Evolutionary conservation across 92 coral and sea anemone species (phyloP), one percentile per base, ranked within the genome.

Genomic region (Zoanthus sociatus): DNA sequence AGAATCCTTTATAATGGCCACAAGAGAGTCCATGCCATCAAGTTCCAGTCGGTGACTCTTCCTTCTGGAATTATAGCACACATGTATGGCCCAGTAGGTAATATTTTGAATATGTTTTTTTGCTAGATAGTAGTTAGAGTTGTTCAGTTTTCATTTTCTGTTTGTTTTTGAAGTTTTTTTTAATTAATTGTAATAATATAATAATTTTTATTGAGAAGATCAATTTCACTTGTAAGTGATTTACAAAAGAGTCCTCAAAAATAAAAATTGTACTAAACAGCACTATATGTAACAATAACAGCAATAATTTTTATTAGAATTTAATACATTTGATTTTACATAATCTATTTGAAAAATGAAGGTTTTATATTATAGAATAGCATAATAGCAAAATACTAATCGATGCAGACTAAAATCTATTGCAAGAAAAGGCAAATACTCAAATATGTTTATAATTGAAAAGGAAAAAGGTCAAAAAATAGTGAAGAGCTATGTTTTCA

Each of bases 1-100:
- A 75, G 79, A 75, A 48, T 48, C 32, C 37, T 76, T 50, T 48
- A 76, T 31, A 76, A 76, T 76, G 81, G 63, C 61, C 61, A 76
- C 44, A 76, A 76, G 37, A 9, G 81, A 21, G 81, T 51, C 32
- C 81, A 76, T 31, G 61, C 81, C 37, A 20, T 76, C 12, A 74
- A 44, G 55, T 74, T 74, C 55, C 78, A 47, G 78, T 74, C 78
- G 42, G 60, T 74, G 33, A 74, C 78, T 45, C 42, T 74, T 32
- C 78, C 60, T 20, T 21, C 33, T 74, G 78, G 78, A 74, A 44
- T 74, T 32, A 74, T 74, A 74, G 78, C 78, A 21, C 33, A 74
- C 42, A 45, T 74, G 78, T 74, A 44, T 74, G 78, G 56, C 4
- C 78, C 78, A 21, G 78, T 74, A 45, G 78, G 78, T 74, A 74